Evolutionary conservation across 1,140 invertebrate species (phyloP).

Genomic region (Drosophila albomicans): DNA sequence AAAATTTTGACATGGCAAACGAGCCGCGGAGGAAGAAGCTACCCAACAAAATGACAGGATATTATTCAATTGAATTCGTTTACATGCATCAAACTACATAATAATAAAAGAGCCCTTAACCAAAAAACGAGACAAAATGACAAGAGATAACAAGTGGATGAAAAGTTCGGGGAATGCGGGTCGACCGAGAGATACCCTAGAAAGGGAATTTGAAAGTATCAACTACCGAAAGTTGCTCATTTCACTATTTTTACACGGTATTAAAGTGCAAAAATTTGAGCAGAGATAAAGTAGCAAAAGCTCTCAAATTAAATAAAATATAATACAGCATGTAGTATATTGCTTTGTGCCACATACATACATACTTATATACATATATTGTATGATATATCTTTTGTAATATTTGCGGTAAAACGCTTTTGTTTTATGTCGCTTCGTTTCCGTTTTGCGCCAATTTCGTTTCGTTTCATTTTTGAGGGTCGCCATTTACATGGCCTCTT

Average conservation of each 20-base stretch:
- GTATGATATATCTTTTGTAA: slow-evolving; percentile 62
- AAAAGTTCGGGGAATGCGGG: neutral
- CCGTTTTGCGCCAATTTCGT: slow-evolving; percentile 20
- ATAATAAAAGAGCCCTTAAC: slow-evolving; percentile 78
- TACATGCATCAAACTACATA: slow-evolving; percentile 81
- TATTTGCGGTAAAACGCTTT: slow-evolving; percentile 57
- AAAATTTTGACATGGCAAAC: slow-evolving; percentile 75
- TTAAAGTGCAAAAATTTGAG: slow-evolving; percentile 58
- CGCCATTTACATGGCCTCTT: slow-evolving; percentile 57
- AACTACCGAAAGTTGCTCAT: neutral
- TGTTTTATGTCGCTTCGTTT: slow-evolving; percentile 44
- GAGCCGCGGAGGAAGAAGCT: slow-evolving; percentile 19
- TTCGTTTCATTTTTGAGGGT: slow-evolving; percentile 17
- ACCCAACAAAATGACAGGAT: slow-evolving; percentile 78
- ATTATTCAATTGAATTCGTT: slow-evolving; percentile 84
- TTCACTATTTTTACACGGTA: neutral
- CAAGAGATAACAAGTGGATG: slow-evolving; percentile 12
- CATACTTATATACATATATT: slow-evolving; percentile 35
- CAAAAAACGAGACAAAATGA: slow-evolving; percentile 36
- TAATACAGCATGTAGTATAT: neutral
- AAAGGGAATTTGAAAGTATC: too few relatives aligned
- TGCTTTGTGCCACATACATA: neutral
- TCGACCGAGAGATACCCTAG: slow-evolving; percentile 15
- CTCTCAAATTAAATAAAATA: slow-evolving; percentile 24
- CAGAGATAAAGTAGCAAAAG: slow-evolving; percentile 34